Conservation (phyloP, 2,888 invertebrate genomes). For the Phortica magna region DNA sequence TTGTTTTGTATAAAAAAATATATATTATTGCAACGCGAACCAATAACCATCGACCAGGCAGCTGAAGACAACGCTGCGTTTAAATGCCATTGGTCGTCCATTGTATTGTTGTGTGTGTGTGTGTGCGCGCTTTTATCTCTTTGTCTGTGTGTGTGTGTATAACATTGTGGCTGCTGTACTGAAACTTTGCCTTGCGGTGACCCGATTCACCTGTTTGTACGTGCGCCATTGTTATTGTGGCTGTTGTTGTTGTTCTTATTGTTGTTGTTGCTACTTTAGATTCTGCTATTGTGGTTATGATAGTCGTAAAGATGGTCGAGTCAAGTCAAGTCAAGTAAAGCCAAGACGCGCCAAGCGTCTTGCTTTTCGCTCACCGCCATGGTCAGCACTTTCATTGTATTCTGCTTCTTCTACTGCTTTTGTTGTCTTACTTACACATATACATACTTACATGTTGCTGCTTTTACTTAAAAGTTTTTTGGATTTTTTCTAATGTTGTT, state of each 20-base stretch:
- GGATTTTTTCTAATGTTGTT: conserved; percentile 57
- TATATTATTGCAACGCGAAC: conserved; percentile 75
- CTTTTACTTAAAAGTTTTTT: neutral
- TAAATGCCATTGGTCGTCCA: conserved; percentile 71
- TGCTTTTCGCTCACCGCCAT: conserved; percentile 18
- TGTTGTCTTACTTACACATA: neutral
- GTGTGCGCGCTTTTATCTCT: conserved; percentile 7
- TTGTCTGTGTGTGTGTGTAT: neutral
- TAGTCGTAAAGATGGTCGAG: conserved; percentile 63
- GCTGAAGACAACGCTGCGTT: conserved; percentile 61
- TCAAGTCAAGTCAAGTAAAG: conserved; percentile 54
- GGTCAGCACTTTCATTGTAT: conserved; percentile 5
- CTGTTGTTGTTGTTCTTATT: conserved; percentile 39
- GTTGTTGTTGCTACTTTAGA: conserved; percentile 38
- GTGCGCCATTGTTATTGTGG: conserved; percentile 19
- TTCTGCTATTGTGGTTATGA: conserved; percentile 68
- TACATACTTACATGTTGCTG: neutral
- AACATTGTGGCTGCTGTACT: conserved; percentile 15
- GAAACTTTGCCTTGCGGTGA: conserved; percentile 47
- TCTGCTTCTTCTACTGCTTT: conserved; percentile 3
- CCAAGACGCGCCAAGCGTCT: conserved; percentile 39
- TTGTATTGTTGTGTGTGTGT: conserved; percentile 36
- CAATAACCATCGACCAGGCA: conserved; percentile 75
- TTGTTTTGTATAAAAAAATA: conserved; percentile 62
- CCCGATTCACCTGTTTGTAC: conserved; percentile 65